These are phyloP conservation scores for Drosophila infuscata DNA, from an alignment of 2,888 invertebrate species.

Conservation along the genomic window DNA sequence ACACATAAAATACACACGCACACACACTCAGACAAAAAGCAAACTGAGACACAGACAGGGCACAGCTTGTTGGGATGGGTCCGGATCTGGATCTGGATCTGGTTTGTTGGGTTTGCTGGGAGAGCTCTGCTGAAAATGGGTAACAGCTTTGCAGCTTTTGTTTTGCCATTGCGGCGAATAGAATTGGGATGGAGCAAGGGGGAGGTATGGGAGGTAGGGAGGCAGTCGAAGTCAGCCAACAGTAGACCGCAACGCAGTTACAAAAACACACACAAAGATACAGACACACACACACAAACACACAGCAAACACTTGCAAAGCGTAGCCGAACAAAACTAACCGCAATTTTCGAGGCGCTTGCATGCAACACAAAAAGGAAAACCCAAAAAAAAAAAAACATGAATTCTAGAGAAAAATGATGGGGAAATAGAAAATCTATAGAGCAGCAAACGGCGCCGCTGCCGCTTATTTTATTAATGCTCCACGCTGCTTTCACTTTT, in stretches of 20 bases:
- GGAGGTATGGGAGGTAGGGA: background rate
- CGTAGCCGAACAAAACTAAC: constrained; percentile 66
- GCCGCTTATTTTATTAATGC: constrained; percentile 74
- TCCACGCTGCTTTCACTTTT: constrained; percentile 55
- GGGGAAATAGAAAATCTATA: constrained; percentile 20
- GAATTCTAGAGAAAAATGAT: background rate
- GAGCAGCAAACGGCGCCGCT: constrained; percentile 38
- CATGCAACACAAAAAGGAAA: constrained; percentile 62
- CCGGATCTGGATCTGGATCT: constrained; percentile 18
- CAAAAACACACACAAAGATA: constrained; percentile 26
- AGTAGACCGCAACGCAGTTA: constrained; percentile 76
- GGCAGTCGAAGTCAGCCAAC: constrained; percentile 52
- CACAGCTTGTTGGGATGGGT: constrained; percentile 73
- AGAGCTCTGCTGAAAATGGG: constrained; percentile 55
- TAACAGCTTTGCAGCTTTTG: constrained; percentile 79
- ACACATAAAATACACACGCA: constrained; percentile 10
- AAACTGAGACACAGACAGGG: constrained; percentile 51
- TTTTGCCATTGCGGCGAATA: constrained; percentile 67
- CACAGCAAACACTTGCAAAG: constrained; percentile 52
- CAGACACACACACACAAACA: constrained; percentile 19
- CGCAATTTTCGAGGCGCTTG: constrained; percentile 81
- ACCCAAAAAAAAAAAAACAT: constrained; percentile 5
- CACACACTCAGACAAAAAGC: constrained; percentile 9
- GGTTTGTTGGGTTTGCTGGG: background rate
- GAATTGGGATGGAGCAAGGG: background rate